These are phyloP conservation scores for Leucophora obtusa DNA, from an alignment of 2,888 invertebrate species.

Conservation along the genomic window DNA sequence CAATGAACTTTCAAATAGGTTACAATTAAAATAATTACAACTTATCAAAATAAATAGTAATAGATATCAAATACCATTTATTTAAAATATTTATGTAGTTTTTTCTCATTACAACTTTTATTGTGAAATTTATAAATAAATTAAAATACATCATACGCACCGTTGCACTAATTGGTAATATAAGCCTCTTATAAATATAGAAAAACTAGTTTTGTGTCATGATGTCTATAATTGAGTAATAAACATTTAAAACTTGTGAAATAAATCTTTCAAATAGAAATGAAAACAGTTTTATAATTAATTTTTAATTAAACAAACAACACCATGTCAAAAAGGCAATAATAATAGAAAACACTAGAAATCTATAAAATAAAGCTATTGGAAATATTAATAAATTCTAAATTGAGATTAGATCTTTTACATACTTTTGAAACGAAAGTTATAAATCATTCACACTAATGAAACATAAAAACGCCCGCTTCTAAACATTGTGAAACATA, in stretches of 20 bases:
- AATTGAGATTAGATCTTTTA: too few relatives aligned
- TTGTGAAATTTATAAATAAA: constrained; percentile 7
- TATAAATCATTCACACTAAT: too few relatives aligned
- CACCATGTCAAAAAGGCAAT: neutral
- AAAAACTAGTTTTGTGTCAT: constrained; percentile 20
- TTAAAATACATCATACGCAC: constrained; percentile 5
- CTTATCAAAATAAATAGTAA: too few relatives aligned
- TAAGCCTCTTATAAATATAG: constrained; percentile 8
- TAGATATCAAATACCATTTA: too few relatives aligned
- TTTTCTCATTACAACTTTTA: neutral
- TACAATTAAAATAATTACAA: too few relatives aligned
- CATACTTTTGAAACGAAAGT: too few relatives aligned
- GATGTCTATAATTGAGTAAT: constrained; percentile 11
- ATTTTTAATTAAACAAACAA: neutral
- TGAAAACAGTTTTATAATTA: neutral
- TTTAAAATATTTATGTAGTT: too few relatives aligned
- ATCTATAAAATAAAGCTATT: neutral
- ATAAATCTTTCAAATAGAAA: constrained; percentile 13
- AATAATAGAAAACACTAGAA: neutral
- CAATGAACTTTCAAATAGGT: too few relatives aligned
- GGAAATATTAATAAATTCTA: too few relatives aligned
- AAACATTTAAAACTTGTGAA: constrained; percentile 9
- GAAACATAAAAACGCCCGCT: too few relatives aligned
- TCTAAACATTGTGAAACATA: too few relatives aligned
- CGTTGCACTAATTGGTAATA: neutral